Percentiles rank a stretch among this genome's conserved stretches.
Conservation (phyloP, 53 echinoderm and acorn worm genomes). For the Paracentrotus lividus region DNA sequence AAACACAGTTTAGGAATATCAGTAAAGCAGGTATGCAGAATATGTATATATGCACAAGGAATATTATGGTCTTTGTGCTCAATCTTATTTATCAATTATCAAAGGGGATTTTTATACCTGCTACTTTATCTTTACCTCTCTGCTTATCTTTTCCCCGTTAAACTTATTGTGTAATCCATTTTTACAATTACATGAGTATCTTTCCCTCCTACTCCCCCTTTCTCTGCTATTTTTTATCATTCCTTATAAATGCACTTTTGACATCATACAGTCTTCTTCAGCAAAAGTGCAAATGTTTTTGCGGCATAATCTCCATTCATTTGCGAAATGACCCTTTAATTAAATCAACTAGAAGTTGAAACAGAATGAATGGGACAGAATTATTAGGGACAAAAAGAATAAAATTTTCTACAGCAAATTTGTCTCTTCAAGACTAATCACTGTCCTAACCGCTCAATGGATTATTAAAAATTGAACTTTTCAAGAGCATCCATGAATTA, state of each 20-base stretch:
- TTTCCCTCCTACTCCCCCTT: background rate
- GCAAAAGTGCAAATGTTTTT: background rate
- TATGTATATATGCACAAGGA: background rate
- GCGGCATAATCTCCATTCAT: background rate
- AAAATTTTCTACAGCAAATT: background rate
- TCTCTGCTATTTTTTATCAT: background rate
- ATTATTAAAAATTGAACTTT: conserved; percentile 10
- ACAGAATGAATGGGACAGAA: background rate
- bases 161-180: background rate
- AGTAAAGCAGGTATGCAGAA: background rate
- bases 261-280: background rate
- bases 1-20: background rate
- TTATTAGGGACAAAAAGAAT: conserved; percentile 4
- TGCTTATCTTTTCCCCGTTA: background rate
- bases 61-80: background rate
- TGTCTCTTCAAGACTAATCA: conserved; percentile 37
- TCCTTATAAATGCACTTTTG: background rate
- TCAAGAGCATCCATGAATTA: conserved; percentile 3
- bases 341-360: conserved; percentile 28
- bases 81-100: background rate
- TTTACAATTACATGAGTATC: background rate
- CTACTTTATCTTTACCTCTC: background rate
- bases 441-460: background rate
- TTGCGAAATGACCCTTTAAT: conserved; percentile 34
- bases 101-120: background rate